Conservation (phyloP, 2,797 vertebrate genomes). For the Eulemur albifrons region DNA sequence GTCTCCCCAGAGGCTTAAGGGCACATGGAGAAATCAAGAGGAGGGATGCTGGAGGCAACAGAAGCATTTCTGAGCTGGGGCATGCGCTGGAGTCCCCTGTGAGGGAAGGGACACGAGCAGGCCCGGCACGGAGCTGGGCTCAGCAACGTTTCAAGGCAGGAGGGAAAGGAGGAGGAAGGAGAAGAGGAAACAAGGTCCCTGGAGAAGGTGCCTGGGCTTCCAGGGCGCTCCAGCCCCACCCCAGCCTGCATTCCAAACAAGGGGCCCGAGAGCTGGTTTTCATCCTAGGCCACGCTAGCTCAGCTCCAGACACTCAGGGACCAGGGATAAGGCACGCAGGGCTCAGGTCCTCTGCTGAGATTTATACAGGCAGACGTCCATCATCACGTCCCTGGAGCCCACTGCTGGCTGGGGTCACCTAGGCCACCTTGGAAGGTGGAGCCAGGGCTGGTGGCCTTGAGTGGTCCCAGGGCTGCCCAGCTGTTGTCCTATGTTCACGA, state of each 20-base stretch:
- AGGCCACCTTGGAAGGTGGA: background rate
- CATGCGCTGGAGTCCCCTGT: background rate
- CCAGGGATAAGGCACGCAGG: background rate
- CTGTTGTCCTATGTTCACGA: background rate
- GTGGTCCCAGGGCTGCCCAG: background rate
- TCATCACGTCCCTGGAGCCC: background rate
- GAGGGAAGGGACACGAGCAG: background rate
- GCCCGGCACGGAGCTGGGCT: background rate
- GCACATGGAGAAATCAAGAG: background rate
- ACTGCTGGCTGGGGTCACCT: background rate
- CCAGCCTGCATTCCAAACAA: background rate
- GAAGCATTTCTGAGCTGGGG: background rate
- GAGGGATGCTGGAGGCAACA: background rate
- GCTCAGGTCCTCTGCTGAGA: background rate
- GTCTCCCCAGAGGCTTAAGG: background rate
- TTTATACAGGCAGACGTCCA: background rate
- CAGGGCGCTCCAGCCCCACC: background rate
- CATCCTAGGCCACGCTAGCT: background rate
- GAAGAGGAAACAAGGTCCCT: accelerated
- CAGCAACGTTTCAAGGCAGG: background rate
- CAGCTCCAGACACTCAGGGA: background rate
- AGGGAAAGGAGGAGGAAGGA: background rate
- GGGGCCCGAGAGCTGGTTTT: background rate
- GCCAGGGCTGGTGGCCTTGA: background rate
- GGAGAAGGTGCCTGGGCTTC: background rate